Base-by-base conservation (phyloP, 2,888 invertebrate species). In the Xestia c-nigrum region DNA sequence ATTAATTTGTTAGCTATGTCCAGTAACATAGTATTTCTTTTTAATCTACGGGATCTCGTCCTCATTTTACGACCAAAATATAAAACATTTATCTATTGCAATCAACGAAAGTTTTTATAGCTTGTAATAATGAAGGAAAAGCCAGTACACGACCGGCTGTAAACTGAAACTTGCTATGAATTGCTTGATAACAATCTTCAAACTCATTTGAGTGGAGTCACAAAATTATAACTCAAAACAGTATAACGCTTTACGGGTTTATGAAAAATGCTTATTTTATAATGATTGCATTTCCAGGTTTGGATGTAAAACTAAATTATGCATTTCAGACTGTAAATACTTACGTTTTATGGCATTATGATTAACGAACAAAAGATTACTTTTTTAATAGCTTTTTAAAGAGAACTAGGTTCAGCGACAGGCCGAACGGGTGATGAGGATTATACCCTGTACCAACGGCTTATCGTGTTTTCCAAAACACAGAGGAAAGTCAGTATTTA, bases 151-250 rank as follows among this genome's bases (percentile, higher is more conserved):
- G 59, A 61, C 57, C 71, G 43, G 71, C 55, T 80, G 43, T 85
- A 73, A 77, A 85, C n/a, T 85, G 61, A 59, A 81, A 74, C 38
- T 64, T 81, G 63, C 72, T 59, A 63, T 76, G 55, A 85, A 85
- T 77, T 73, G 46, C 64, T 61, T 52, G 83, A 85, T 81, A 68
- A 65, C 57, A 43, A 81, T 83, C 72, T 73, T 47, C 24, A 68
- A 77, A 77, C 73, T 69, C 77, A 40, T 85, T 74, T 74, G 65
- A 52, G 66, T 68, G 68, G 12, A 38, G 74, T 19, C 46, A 65
- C 64, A 31, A 79, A 78, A 68, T 64, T 67, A 55, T 61, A 9
- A 21, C 46, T 24, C 46, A 19, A 72, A 72, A 21, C 40, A 16
- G 24, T 52, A 24, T 21, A 40, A 5, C 73, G 31, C 40, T 72